Base-by-base conservation (phyloP, 2,113 vertebrate species). In the Sander vitreus region DNA sequence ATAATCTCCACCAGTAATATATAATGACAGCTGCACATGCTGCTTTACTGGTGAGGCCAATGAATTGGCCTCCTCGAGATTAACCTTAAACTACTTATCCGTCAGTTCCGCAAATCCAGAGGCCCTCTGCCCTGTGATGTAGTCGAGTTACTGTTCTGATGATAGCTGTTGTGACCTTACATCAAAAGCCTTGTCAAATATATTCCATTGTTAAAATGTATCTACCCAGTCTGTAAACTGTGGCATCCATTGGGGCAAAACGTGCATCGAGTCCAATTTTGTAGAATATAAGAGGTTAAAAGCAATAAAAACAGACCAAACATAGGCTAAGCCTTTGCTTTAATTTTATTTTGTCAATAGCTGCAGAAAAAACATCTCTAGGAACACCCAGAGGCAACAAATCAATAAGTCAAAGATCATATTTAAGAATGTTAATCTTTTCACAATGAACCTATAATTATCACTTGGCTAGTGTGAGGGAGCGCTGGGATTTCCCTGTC, bases 1-100 rank as follows among this genome's bases (percentile, higher is more conserved):
- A 70, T 92, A 93, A 94, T 93, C 93, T 91, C 88, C 87, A 80
- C 74, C 83, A 71, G 88, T 96, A 96, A 97, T 95, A 96, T 93
- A 94, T 91, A 94, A 84, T 95, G 96, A 97, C 96, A 97, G 96
- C 81, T 92, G 93, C 96, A 96, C 96, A 96, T 95, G 96, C 93
- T 93, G 90, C 91, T 90, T 89, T 91, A 87, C 88, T 27, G 36
- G 88, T 64, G 86, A 95, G 93, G 94, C 93, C 95, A 96, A 96
- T 96, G 95, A 95, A 95, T 95, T 92, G 95, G 94, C 93, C 94
- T 95, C 92, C 92, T 95, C 25, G 48, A 95, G 97, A 97, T 97
- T 97, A 97, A 93, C 91, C 86, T 89, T 96, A 96, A 97, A 96
- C 93, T 94, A 93, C 96, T 97, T 97, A 96, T 91, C 94, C 69